A percentile compares a stretch with the other conserved stretches of the same genome.
Evolutionary conservation across 2,113 vertebrate species (phyloP).

Genomic region (Carassius gibelio): DNA sequence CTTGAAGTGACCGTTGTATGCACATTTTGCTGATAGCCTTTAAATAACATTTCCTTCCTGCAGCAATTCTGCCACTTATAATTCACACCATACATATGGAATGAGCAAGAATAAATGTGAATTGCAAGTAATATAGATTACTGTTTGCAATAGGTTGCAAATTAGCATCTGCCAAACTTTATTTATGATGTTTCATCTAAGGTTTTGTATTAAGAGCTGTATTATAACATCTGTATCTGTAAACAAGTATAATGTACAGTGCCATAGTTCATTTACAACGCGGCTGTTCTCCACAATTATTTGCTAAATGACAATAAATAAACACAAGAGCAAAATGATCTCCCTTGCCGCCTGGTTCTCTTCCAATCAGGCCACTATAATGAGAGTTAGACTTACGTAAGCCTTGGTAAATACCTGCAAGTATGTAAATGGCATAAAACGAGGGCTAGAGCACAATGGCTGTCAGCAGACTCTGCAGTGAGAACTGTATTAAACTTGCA

Average conservation of each 20-base stretch:
- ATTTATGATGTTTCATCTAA: neutral
- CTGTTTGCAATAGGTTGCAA: neutral
- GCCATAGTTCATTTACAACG: neutral
- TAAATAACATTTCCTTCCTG: neutral
- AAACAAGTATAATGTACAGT: neutral
- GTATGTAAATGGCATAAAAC: slow-evolving; percentile 54
- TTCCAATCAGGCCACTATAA: slow-evolving; percentile 52
- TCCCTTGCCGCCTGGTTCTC: neutral
- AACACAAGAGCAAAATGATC: neutral
- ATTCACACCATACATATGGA: neutral
- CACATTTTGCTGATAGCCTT: neutral
- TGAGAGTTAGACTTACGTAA: slow-evolving; percentile 52
- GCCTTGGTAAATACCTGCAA: slow-evolving; percentile 33
- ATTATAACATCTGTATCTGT: neutral
- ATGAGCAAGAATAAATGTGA: neutral
- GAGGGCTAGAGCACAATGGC: slow-evolving; percentile 57
- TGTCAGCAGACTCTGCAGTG: slow-evolving; percentile 66
- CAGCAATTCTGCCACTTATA: neutral
- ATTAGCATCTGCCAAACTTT: neutral
- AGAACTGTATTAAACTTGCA: slow-evolving; percentile 74
- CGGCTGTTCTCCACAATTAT: neutral
- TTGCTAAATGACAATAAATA: slow-evolving; percentile 16
- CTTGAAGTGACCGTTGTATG: neutral
- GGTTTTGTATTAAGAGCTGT: neutral
- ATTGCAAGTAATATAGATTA: neutral